Evolutionary conservation across 2,888 invertebrate genomes (phyloP).

Genomic region (Brachylomia viminalis): DNA sequence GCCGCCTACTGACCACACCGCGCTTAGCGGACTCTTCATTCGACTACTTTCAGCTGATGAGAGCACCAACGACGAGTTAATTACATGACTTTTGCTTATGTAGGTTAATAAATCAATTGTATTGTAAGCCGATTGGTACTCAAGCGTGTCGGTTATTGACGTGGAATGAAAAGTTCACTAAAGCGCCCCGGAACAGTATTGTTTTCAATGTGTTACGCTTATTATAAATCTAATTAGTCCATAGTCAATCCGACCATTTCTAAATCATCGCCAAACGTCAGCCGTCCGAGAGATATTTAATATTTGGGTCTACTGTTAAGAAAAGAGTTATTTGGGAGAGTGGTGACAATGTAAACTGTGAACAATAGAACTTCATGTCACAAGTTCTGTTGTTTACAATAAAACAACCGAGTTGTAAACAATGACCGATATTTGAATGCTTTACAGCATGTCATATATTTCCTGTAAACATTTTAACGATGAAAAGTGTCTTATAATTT

Average conservation of each 20-base stretch:
- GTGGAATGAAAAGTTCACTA: constrained; percentile 89
- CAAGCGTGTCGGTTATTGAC: constrained; percentile 57
- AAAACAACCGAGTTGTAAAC: constrained; percentile 78
- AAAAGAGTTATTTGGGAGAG: constrained; percentile 71
- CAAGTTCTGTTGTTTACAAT: constrained; percentile 71
- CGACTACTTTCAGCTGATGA: constrained; percentile 72
- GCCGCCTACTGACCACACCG: constrained; percentile 93
- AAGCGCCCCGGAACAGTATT: constrained; percentile 78
- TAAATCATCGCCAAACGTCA: constrained; percentile 74
- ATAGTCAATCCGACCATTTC: constrained; percentile 80
- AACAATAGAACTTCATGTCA: constrained; percentile 69
- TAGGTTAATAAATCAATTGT: constrained; percentile 37
- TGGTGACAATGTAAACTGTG: constrained; percentile 70
- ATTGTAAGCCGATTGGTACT: constrained; percentile 43
- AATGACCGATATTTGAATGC: constrained; percentile 78
- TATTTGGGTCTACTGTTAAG: constrained; percentile 76
- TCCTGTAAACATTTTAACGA: constrained; percentile 76
- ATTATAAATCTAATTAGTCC: constrained; percentile 78
- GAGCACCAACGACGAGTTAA: constrained; percentile 47
- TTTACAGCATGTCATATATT: constrained; percentile 82
- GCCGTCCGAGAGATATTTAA: constrained; percentile 82
- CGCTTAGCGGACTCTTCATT: constrained; percentile 90
- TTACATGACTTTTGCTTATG: constrained; percentile 45
- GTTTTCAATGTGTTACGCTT: constrained; percentile 85
- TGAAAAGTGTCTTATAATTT: constrained; percentile 78